Evolutionary conservation across 2,113 vertebrate species (phyloP), one percentile per base, ranked within the genome.

Genomic region (Antechinus flavipes): DNA sequence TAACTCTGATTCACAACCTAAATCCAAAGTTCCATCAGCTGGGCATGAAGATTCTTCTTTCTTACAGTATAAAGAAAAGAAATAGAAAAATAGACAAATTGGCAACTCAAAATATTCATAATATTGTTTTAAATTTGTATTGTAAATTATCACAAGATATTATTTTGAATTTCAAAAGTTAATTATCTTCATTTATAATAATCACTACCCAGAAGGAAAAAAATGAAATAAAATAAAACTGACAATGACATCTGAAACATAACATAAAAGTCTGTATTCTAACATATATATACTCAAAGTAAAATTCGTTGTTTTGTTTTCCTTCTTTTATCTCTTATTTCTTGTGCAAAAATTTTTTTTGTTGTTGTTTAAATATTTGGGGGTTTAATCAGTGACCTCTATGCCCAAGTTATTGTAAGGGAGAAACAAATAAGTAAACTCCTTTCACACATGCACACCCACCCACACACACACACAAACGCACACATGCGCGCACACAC

Each of bases 1-100:
- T 98, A 99, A 97, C 96, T 99, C 99, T 95, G 99, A 98, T 96
- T 99, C 99, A 98, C 99, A 99, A 98, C 98, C 99, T 98, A 99
- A 98, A 98, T 99, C 99, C 98, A 99, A 95, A 14, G 98, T 98
- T 98, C 98, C 99, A 96, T 99, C 99, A 97, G 97, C 95, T 93
- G 98, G 97, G 97, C 98, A 98, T 93, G 98, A 96, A 52, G 99
- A 98, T 97, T 99, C 99, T 98, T 99, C 99, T 98, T 99, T 99
- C 99, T 99, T 99, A 93, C 19, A 96, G 94, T 96, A 95, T 95
- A 97, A 97, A 93, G 54, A 35, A 91, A 42, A 93, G 97, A 97
- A 96, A 95, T 30, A 84, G 97, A 91, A 95, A 97, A 90, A 97
- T 97, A 98, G 95, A 92, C 61, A 84, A 97, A 95, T 96, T 96